Base-by-base conservation (phyloP, 2,888 invertebrate genomes). In the Chouioia cunea region DNA sequence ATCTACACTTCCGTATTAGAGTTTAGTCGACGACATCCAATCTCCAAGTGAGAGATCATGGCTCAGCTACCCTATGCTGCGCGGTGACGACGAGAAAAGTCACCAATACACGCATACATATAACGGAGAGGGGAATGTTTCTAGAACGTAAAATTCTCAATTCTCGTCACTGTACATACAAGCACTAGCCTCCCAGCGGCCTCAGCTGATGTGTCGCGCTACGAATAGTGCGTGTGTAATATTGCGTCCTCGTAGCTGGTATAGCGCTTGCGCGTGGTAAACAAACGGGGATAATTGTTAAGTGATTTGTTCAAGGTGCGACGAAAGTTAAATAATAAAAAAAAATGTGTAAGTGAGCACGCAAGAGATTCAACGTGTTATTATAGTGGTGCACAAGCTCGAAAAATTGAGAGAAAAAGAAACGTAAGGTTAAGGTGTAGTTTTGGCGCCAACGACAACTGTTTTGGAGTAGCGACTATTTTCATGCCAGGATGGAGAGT, bases 11-110 rank as follows among this genome's bases (percentile, higher is more conserved):
- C 44, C 50, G 50, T 57, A n/a, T 63, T 68, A 57, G 54, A n/a
- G 18, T 48, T 10, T 10, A 27, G 18, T 58, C 50, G 15, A 12
- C 23, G 16, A 10, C 36, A 36, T 27, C 36, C 8, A 10, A 50
- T 44, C 47, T 12, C 44, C 36, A 36, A 12, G 27, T 23, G 1
- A 10, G 20, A 18, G 48, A 54, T 62, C 67, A 36, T 46, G 48
- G 60, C 47, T 67, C 22, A 27, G 54, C n/a, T n/a, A n/a, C n/a
- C n/a, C 12, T 36, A 43, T n/a, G 15, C 43, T 46, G 53, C 48
- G 22, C 60, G 46, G 56, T 53, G 48, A 54, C 44, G 54, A 62
- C 62, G 67, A 67, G 56, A 22, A 48, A 68, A 68, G 56, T 68
- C 62, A 56, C 62, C 67, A 56, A 68, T 62, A 68, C 56, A 56